A percentile compares a stretch with the other conserved stretches of the same genome.
phyloP scores from a whole-genome alignment of 2,888 invertebrate genomes.

The Hirtodrosophila trivittata region DNA sequence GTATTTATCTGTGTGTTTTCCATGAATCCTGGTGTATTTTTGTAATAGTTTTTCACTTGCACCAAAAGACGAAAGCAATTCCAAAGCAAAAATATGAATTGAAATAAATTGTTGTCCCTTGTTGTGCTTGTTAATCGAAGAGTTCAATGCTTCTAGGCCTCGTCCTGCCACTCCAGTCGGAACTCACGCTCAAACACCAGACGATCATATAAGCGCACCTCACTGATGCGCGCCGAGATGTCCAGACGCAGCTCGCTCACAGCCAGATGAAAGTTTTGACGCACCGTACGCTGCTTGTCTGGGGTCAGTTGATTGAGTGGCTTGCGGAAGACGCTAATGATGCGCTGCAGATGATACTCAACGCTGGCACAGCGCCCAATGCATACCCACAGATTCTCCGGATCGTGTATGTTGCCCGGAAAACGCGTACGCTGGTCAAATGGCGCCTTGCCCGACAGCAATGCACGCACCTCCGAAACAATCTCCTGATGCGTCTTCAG shows the following conservation, averaged over 20 bases:
- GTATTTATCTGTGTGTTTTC: constrained; percentile 26
- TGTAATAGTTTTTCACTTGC: constrained; percentile 62
- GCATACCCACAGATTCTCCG: constrained; percentile 79
- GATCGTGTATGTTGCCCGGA: constrained; percentile 76
- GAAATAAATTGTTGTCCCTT: constrained; percentile 58
- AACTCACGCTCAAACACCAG: constrained; percentile 78
- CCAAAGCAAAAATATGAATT: constrained; percentile 32
- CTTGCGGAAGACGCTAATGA: constrained; percentile 75
- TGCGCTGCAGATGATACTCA: constrained; percentile 79
- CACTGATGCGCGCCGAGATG: constrained; percentile 79
- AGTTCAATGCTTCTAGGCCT: constrained; percentile 41
- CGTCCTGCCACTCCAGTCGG: constrained; percentile 76
- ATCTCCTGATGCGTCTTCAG: constrained; percentile 73
- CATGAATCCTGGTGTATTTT: constrained; percentile 59
- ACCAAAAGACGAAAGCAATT: constrained; percentile 46
- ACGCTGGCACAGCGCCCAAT: constrained; percentile 80
- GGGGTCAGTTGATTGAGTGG: constrained; percentile 74
- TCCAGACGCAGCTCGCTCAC: constrained; percentile 78
- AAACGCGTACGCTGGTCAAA: constrained; percentile 78
- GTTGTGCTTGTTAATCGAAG: constrained; percentile 41
- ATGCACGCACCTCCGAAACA: constrained; percentile 67
- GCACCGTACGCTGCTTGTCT: constrained; percentile 77
- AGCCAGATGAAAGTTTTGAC: constrained; percentile 80
- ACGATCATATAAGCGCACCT: constrained; percentile 77
- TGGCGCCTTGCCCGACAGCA: constrained; percentile 71